Evolutionary conservation across 2,888 invertebrate species (phyloP), one percentile per base, ranked within the genome.

Genomic region (Leptura quadrifasciata): DNA sequence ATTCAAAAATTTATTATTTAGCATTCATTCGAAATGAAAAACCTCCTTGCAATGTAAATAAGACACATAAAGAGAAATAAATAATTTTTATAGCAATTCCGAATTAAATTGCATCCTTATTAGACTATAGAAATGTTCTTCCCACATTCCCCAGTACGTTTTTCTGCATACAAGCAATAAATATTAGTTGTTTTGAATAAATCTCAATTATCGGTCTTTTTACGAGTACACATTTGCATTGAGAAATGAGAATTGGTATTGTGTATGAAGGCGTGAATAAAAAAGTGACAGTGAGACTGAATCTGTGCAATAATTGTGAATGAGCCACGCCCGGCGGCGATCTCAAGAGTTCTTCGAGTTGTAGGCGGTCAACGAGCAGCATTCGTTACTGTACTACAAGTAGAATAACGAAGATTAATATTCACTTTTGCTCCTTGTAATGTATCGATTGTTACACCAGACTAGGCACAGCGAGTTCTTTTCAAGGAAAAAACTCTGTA

Each of bases 391-490:
- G 83, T 80, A 83, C 84, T 79, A 85, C 84, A 84, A 84, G 83
- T 81, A 82, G 80, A 82, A 83, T 85, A 85, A 85, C 84, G 85
- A 85, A 85, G 85, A 85, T 85, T 85, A 85, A 85, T 85, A 85
- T 83, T 80, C 80, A 80, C 80, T 82, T 81, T 79, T 79, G 81
- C 81, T 80, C 77, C 79, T 77, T 77, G 80, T 77, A 81, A 69
- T 69, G 69, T 58, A 60, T 69, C 69, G 69, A 69, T 69, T 69
- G 69, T 69, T 69, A 69, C 69, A 17, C 20, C 21, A 39, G 39
- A 9, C 20, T 69, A 35, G 69, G 21, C 58, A 31, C 58, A 35
- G 35, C 10, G 35, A 27, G 31, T 15, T 47, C n/a, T 24, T 52
- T 31, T 64, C 63, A 20, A 31, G 60, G 27, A 60, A 27, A 21